phyloP scores from a whole-genome alignment of 2,113 vertebrate genomes.

The Thunnus maccoyii region DNA sequence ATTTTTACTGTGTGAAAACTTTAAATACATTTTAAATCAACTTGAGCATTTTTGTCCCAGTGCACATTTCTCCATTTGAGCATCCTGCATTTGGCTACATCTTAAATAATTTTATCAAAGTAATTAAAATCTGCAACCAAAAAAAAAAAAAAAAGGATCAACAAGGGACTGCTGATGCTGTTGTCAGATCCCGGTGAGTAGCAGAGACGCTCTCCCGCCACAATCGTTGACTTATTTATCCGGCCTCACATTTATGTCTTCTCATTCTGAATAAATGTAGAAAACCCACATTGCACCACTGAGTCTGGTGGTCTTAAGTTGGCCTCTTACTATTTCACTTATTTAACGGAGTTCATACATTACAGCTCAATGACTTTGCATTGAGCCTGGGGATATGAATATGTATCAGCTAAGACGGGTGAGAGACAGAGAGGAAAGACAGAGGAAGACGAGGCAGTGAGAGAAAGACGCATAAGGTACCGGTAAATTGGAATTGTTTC shows the following conservation, averaged over 20 bases:
- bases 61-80: constrained; percentile 24
- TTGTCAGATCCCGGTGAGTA: background rate
- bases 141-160: constrained; percentile 17
- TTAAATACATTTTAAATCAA: constrained; percentile 51
- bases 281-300: constrained; percentile 43
- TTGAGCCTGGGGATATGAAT: constrained; percentile 68
- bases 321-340: constrained; percentile 65
- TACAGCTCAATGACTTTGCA: constrained; percentile 73
- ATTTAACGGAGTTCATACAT: constrained; percentile 71
- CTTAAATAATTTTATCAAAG: constrained; percentile 57
- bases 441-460: background rate
- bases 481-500: background rate
- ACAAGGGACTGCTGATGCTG: constrained; percentile 29
- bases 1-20: constrained; percentile 21
- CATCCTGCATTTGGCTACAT: constrained; percentile 16
- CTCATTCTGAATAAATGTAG: background rate
- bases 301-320: constrained; percentile 54
- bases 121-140: constrained; percentile 42
- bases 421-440: constrained; percentile 36
- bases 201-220: constrained; percentile 10
- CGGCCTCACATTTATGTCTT: constrained; percentile 46
- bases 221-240: constrained; percentile 71
- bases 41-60: constrained; percentile 1
- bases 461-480: background rate
- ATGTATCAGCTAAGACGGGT: constrained; percentile 44